Percentiles rank a stretch among this genome's conserved stretches.
These are phyloP conservation scores for Chlamydotis undulata DNA, from an alignment of 2,113 vertebrate genomes.

Conservation along the genomic window DNA sequence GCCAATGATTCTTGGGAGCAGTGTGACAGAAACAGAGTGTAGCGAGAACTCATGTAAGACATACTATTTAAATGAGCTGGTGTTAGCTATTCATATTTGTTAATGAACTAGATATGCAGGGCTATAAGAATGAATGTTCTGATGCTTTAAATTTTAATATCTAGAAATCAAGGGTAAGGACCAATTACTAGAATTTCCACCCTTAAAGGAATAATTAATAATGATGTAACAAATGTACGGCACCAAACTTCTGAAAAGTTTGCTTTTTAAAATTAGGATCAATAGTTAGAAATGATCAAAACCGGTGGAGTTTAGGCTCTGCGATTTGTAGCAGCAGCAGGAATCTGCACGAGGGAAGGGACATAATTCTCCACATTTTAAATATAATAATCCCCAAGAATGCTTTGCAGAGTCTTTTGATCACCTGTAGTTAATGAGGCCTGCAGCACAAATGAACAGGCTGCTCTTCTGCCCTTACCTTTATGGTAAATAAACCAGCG, in stretches of 20 bases:
- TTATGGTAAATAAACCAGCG: constrained; percentile 78
- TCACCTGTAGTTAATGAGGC: constrained; percentile 79
- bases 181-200: constrained; percentile 85
- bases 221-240: constrained; percentile 78
- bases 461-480: constrained; percentile 76
- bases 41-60: constrained; percentile 99
- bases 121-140: constrained; percentile 89
- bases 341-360: constrained; percentile 30
- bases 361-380: constrained; percentile 46
- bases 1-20: constrained; percentile 99
- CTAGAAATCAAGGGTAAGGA: constrained; percentile 88
- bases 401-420: constrained; percentile 62
- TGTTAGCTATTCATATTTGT: constrained; percentile 98
- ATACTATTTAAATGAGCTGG: constrained; percentile 98
- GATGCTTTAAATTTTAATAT: constrained; percentile 91
- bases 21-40: constrained; percentile 99
- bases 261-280: constrained; percentile 74
- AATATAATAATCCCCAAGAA: constrained; percentile 56
- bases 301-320: not conserved
- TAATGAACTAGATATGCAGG: constrained; percentile 98
- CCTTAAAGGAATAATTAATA: constrained; percentile 88
- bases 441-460: constrained; percentile 66
- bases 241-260: constrained; percentile 80
- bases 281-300: constrained; percentile 70
- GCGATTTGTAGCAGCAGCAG: not conserved